phyloP scores from a whole-genome alignment of 2,888 invertebrate genomes.

The Argyra leucocephala region DNA sequence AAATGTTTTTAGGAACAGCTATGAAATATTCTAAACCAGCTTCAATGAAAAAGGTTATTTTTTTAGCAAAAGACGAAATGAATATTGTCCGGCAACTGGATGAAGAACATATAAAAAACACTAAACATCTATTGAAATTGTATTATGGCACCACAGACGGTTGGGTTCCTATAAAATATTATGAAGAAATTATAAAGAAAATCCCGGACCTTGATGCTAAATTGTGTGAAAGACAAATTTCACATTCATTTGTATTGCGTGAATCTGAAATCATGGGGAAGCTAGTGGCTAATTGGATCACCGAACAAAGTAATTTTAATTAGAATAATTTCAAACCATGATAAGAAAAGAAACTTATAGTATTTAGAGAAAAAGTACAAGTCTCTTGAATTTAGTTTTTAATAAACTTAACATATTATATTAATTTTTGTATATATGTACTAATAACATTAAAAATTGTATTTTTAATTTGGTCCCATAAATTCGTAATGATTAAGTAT shows the following conservation, averaged over 20 bases:
- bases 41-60: constrained; percentile 55
- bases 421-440: too few species aligned
- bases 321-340: neutral
- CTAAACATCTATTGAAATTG: constrained; percentile 59
- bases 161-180: constrained; percentile 73
- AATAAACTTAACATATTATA: too few species aligned
- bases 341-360: too few species aligned
- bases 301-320: constrained; percentile 23
- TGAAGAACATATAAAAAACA: constrained; percentile 48
- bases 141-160: constrained; percentile 71
- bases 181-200: constrained; percentile 52
- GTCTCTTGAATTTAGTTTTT: too few species aligned
- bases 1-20: constrained; percentile 45
- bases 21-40: constrained; percentile 51
- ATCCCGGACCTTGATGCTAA: constrained; percentile 54
- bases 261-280: constrained; percentile 51
- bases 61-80: constrained; percentile 73
- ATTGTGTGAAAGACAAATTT: constrained; percentile 51
- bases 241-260: constrained; percentile 74
- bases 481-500: constrained; percentile 39
- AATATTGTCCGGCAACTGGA: constrained; percentile 60
- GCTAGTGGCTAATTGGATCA: constrained; percentile 38
- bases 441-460: neutral
- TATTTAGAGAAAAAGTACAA: too few species aligned
- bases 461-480: neutral